Evolutionary conservation across 2,797 vertebrate species (phyloP).

Genomic region (Spizella passerina): DNA sequence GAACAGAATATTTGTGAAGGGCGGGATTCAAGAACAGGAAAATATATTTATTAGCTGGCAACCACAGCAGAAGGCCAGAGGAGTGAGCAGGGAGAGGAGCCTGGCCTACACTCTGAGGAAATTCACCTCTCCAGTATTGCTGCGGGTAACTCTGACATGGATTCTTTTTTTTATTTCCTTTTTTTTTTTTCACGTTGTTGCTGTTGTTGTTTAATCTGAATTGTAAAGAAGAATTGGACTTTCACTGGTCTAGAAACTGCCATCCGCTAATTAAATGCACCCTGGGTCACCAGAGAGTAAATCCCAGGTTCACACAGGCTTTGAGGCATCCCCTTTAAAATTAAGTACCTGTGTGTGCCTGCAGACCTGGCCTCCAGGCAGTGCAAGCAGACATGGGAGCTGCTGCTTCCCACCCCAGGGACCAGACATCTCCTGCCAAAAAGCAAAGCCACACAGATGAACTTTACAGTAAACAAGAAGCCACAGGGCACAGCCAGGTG

Average conservation of each 20-base stretch:
- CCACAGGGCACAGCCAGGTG: not conserved
- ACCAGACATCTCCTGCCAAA: not conserved
- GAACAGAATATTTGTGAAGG: not conserved
- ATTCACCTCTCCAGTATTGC: not conserved
- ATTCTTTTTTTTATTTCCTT: accelerated
- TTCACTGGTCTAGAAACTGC: not conserved
- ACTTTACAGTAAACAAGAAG: accelerated
- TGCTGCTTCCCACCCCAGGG: not conserved
- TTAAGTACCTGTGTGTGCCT: accelerated
- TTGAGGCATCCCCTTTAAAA: not conserved
- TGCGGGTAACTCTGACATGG: accelerated
- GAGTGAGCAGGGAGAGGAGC: not conserved
- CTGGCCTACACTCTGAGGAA: not conserved
- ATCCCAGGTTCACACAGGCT: not conserved
- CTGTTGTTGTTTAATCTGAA: not conserved
- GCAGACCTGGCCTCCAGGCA: not conserved
- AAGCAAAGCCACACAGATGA: not conserved
- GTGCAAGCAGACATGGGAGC: not conserved
- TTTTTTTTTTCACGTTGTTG: too few relatives aligned
- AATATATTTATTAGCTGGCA: not conserved
- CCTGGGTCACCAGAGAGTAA: not conserved
- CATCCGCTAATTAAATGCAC: not conserved
- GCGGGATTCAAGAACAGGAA: not conserved
- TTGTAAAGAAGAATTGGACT: not conserved
- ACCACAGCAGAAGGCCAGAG: not conserved